A percentile compares a stretch with the other conserved stretches of the same genome.
Evolutionary conservation across 2,888 invertebrate species (phyloP).

Genomic region (Agrotis puta): DNA sequence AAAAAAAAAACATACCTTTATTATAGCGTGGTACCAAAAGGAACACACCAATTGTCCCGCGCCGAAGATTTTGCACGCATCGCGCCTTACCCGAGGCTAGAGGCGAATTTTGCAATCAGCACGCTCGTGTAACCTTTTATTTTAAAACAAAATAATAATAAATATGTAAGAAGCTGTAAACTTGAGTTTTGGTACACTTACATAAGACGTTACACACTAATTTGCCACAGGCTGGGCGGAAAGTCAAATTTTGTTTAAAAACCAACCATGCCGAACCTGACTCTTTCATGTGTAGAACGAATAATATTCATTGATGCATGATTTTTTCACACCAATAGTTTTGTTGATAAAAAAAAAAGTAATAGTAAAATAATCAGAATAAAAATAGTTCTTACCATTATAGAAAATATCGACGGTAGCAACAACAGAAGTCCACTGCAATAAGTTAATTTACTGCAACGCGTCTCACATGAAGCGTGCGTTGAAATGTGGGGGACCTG

Average conservation of each 20-base stretch:
- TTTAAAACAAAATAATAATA: conserved; percentile 52
- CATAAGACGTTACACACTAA: no score
- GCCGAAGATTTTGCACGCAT: conserved; percentile 44
- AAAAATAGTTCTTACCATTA: conserved; percentile 12
- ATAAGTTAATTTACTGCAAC: conserved; percentile 18
- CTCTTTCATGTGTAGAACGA: no score
- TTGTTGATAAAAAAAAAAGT: not conserved
- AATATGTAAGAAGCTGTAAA: conserved; percentile 39
- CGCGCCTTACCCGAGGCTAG: conserved; percentile 61
- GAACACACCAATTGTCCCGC: conserved; percentile 55
- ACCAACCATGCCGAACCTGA: no score
- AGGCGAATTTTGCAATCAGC: conserved; percentile 70
- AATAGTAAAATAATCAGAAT: not conserved
- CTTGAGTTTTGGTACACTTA: conserved; percentile 7
- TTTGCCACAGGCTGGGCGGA: no score
- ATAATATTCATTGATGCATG: no score
- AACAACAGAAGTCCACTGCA: not conserved
- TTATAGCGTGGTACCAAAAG: conserved; percentile 38
- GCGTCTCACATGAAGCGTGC: conserved; percentile 26
- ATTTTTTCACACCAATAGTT: not conserved
- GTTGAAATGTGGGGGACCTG: conserved; percentile 43
- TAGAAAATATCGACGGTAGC: not conserved
- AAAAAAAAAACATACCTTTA: conserved; percentile 32
- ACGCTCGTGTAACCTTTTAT: conserved; percentile 63
- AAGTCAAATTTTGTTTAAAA: no score